Evolutionary conservation across 2,113 vertebrate species (phyloP).

Genomic region (Misgurnus mizolepis): DNA sequence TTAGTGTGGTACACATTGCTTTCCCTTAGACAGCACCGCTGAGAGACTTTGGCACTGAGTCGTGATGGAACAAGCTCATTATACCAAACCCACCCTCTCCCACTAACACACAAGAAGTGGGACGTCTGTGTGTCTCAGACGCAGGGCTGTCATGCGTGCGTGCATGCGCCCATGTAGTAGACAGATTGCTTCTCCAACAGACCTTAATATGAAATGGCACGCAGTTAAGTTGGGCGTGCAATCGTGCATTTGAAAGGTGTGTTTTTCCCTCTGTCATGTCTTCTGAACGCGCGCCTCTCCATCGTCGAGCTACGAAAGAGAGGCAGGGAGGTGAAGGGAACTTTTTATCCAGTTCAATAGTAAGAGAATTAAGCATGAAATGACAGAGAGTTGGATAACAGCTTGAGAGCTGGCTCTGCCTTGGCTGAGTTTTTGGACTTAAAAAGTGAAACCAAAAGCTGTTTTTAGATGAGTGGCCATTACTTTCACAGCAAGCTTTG

Average conservation of each 20-base stretch:
- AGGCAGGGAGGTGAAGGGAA: slow-evolving; percentile 25
- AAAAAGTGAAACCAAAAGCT: slow-evolving; percentile 31
- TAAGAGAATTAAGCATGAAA: slow-evolving; percentile 42
- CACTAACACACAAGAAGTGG: slow-evolving; percentile 63
- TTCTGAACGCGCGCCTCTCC: slow-evolving; percentile 1
- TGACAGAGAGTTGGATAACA: slow-evolving; percentile 30
- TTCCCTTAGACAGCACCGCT: slow-evolving; percentile 40
- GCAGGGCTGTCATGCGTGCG: slow-evolving; percentile 10
- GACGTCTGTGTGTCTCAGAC: slow-evolving; percentile 32
- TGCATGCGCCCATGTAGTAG: slow-evolving; percentile 1
- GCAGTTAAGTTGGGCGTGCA: slow-evolving; percentile 60
- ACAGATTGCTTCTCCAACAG: slow-evolving; percentile 58
- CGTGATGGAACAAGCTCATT: slow-evolving; percentile 65
- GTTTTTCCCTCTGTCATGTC: slow-evolving; percentile 50
- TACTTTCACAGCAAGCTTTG: slow-evolving; percentile 19
- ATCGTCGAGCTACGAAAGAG: slow-evolving; percentile 13
- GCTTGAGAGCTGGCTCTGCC: background rate
- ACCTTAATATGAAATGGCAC: slow-evolving; percentile 66
- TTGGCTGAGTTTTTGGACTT: slow-evolving; percentile 35
- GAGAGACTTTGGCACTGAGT: slow-evolving; percentile 38
- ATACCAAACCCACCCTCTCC: slow-evolving; percentile 56
- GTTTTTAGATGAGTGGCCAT: slow-evolving; percentile 34
- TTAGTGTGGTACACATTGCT: slow-evolving; percentile 31
- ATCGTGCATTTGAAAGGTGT: slow-evolving; percentile 34
- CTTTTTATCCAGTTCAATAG: slow-evolving; percentile 36